These are phyloP conservation scores for Macropis europaea DNA, from an alignment of 2,888 invertebrate species.

Conservation along the genomic window DNA sequence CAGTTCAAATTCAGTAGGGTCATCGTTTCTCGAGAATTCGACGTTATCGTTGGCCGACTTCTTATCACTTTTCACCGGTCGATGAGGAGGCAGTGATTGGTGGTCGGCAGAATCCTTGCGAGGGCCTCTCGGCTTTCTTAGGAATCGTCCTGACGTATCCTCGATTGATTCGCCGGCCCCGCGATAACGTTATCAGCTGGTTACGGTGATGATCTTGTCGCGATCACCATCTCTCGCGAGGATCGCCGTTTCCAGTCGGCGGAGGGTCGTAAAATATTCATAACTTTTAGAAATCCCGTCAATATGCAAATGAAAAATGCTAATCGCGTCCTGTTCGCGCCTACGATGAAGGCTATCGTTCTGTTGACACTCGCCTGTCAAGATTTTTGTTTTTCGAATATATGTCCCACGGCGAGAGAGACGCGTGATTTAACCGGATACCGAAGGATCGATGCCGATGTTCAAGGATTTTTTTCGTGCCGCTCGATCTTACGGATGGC, in stretches of 20 bases:
- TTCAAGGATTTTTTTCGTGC: constrained; percentile 8
- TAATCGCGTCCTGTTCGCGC: constrained; percentile 71
- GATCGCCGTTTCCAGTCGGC: constrained; percentile 6
- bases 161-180: not conserved
- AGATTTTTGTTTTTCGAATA: constrained; percentile 56
- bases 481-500: not conserved
- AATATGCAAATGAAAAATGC: constrained; percentile 79
- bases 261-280: constrained; percentile 77
- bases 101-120: constrained; percentile 22
- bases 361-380: constrained; percentile 59
- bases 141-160: constrained; percentile 8
- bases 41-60: constrained; percentile 68
- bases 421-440: not conserved
- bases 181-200: constrained; percentile 43
- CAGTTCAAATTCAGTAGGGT: constrained; percentile 18
- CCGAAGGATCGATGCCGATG: not conserved
- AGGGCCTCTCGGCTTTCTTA: not conserved
- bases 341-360: constrained; percentile 61
- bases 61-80: constrained; percentile 29
- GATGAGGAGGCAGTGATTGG: constrained; percentile 38
- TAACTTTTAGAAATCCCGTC: constrained; percentile 80
- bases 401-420: not conserved
- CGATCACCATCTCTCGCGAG: not conserved
- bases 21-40: constrained; percentile 44
- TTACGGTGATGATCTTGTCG: constrained; percentile 14